Conservation (phyloP, 1,140 invertebrate species). For the Dendroctonus ponderosae region DNA sequence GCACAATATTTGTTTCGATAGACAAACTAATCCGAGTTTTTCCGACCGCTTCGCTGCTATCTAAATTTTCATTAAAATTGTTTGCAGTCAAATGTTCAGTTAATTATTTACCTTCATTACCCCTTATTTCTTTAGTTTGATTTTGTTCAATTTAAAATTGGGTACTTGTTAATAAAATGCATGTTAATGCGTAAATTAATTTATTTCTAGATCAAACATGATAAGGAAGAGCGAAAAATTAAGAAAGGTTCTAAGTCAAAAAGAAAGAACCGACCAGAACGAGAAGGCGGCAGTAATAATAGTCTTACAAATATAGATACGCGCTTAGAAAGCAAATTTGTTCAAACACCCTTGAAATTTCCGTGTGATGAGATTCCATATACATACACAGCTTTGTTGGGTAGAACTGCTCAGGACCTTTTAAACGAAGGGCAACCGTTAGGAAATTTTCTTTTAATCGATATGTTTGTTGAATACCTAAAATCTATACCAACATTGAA, state of each 20-base stretch:
- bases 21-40: too few species aligned
- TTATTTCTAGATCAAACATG: background rate
- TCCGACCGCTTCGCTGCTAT: too few species aligned
- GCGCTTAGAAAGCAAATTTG: conserved; percentile 36
- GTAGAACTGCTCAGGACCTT: conserved; percentile 56
- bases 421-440: conserved; percentile 56
- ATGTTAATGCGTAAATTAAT: too few species aligned
- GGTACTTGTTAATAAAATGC: too few species aligned
- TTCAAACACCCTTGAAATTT: conserved; percentile 57
- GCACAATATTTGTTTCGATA: too few species aligned
- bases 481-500: conserved; percentile 53
- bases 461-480: conserved; percentile 61
- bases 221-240: conserved; percentile 33
- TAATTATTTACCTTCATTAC: too few species aligned
- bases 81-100: too few species aligned
- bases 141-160: too few species aligned
- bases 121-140: too few species aligned
- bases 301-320: background rate
- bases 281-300: conserved; percentile 6
- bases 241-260: conserved; percentile 36
- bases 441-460: conserved; percentile 55
- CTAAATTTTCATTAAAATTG: too few species aligned
- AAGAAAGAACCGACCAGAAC: conserved; percentile 14
- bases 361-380: conserved; percentile 58
- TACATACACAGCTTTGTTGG: conserved; percentile 55